Percentiles rank a stretch among this genome's conserved stretches.
Conservation (phyloP, 2,113 vertebrate genomes). For the Numida meleagris region DNA sequence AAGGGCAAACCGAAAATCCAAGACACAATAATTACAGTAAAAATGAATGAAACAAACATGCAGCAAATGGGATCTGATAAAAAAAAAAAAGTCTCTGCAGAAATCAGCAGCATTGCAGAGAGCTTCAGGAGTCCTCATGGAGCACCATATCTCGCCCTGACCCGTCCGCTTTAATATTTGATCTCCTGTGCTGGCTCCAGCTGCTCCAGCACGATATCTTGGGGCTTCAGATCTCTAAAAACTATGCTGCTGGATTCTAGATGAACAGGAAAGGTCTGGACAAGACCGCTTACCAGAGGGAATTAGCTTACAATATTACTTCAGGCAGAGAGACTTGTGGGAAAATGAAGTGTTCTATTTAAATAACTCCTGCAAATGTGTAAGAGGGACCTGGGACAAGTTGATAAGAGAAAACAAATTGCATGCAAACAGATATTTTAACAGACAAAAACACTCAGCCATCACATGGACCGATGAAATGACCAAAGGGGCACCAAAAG, state of each 20-base stretch:
- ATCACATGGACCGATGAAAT: neutral
- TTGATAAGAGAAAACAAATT: conserved; percentile 17
- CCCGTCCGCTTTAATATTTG: neutral
- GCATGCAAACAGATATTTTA: neutral
- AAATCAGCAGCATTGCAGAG: neutral
- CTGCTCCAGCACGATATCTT: neutral
- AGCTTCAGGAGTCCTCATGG: neutral
- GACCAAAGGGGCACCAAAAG: neutral
- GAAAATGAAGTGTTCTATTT: neutral
- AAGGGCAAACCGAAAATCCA: neutral
- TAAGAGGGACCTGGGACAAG: neutral
- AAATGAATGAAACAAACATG: neutral
- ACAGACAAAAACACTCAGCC: neutral
- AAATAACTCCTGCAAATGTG: neutral
- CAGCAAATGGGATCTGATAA: neutral
- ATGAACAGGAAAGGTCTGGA: neutral
- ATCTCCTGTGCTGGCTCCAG: neutral
- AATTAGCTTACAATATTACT: conserved; percentile 2
- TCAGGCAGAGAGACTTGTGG: neutral
- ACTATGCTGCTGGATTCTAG: neutral
- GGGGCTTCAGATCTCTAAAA: conserved; percentile 4
- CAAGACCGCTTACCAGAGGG: neutral
- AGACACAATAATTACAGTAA: neutral
- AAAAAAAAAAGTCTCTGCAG: neutral
- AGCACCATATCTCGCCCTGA: neutral